Percentiles rank a stretch among this genome's conserved stretches.
These are phyloP conservation scores for Drosophila nasuta DNA, from an alignment of 1,140 invertebrate species.

Conservation along the genomic window DNA sequence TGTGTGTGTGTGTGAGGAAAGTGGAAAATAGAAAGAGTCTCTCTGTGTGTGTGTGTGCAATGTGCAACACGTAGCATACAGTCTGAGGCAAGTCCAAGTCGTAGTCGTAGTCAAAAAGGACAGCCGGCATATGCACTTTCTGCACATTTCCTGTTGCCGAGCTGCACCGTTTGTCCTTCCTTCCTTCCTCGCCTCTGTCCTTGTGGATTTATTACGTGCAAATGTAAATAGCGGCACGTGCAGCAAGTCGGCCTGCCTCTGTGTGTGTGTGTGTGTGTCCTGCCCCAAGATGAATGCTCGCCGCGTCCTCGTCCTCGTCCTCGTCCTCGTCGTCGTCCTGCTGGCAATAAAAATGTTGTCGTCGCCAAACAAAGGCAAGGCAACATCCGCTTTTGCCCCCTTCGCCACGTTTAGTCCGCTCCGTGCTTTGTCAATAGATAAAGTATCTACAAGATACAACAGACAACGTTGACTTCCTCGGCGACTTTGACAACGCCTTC, in stretches of 20 bases:
- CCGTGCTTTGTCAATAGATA: slow-evolving; percentile 72
- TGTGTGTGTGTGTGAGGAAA: slow-evolving; percentile 20
- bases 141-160: slow-evolving; percentile 67
- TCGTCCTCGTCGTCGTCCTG: slow-evolving; percentile 10
- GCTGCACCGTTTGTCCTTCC: slow-evolving; percentile 16
- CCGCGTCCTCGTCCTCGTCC: background rate
- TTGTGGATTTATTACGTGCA: slow-evolving; percentile 82
- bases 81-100: background rate
- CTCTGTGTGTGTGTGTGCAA: background rate
- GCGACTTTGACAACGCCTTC: slow-evolving; percentile 20
- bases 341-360: slow-evolving; percentile 71
- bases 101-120: slow-evolving; percentile 42
- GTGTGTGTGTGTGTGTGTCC: slow-evolving; percentile 3
- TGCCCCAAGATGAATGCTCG: slow-evolving; percentile 41
- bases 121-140: slow-evolving; percentile 74
- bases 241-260: slow-evolving; percentile 32
- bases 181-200: slow-evolving; percentile 23
- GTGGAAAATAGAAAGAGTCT: no score
- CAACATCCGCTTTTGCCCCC: slow-evolving; percentile 1
- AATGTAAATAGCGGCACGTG: slow-evolving; percentile 84
- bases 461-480: slow-evolving; percentile 19
- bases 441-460: slow-evolving; percentile 60
- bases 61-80: slow-evolving; percentile 69
- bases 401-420: slow-evolving; percentile 24
- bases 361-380: slow-evolving; percentile 71